These are phyloP conservation scores for Dendrocincla tyrannina DNA, from an alignment of 2,797 vertebrate genomes.

Conservation along the genomic window DNA sequence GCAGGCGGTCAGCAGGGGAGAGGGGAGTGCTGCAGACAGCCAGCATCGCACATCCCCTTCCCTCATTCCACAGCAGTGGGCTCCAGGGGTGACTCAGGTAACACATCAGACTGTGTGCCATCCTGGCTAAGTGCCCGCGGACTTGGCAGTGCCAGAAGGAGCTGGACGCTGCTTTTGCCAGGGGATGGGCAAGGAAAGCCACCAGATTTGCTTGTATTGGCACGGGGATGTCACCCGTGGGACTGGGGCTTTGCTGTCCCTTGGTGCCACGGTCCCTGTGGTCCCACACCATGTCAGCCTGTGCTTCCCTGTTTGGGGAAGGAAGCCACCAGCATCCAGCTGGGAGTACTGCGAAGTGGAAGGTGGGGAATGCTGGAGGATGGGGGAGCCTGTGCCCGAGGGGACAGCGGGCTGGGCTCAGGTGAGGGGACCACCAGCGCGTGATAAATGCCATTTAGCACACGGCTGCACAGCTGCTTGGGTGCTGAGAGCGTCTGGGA, in stretches of 20 bases:
- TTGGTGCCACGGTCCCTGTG: not conserved
- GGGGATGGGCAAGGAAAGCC: not conserved
- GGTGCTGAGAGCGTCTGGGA: rapidly evolving
- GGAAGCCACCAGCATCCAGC: rapidly evolving
- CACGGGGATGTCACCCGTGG: rapidly evolving
- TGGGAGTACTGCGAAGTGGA: rapidly evolving
- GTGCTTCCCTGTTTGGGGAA: not conserved
- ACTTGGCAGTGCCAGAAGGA: not conserved
- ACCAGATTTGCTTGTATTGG: not conserved
- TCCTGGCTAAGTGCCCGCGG: not conserved
- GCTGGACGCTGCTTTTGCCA: not conserved
- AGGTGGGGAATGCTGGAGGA: not conserved
- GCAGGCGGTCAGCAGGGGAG: not conserved
- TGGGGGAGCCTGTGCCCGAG: rapidly evolving
- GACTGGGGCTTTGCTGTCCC: not conserved
- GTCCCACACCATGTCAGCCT: rapidly evolving
- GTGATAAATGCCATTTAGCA: slow-evolving; percentile 14
- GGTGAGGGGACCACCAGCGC: not conserved
- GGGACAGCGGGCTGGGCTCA: not conserved
- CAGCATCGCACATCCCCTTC: not conserved
- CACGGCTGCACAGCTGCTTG: not conserved
- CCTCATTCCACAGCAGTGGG: rapidly evolving
- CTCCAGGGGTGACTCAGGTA: not conserved
- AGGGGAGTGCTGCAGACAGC: not conserved
- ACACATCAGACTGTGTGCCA: rapidly evolving